Evolutionary conservation across 2,888 invertebrate genomes (phyloP), one percentile per base, ranked within the genome.

Genomic region (Ditylenchus weischeri): DNA sequence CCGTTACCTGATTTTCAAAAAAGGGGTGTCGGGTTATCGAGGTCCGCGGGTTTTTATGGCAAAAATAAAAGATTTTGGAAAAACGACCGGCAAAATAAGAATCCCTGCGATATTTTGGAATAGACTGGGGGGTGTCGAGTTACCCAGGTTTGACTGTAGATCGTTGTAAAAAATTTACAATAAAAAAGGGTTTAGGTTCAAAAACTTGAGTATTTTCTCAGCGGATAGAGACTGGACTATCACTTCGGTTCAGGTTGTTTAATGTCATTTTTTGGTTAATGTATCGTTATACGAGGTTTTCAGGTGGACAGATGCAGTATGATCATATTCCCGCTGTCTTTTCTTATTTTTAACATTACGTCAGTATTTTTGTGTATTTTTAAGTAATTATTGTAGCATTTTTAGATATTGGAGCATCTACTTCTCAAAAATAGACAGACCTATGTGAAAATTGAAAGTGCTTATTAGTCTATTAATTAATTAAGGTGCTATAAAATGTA

Each of bases 211-310:
- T 57, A 48, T 61, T n/a, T 71, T 68, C 54, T 7, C 74, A 11
- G 75, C 78, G 10, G 80, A 81, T 50, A 67, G 77, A 15, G 81
- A 81, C 66, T 81, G 78, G 78, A 78, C 79, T n/a, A 72, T 81
- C 66, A 81, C 81, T 59, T 78, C 78, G 68, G 79, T 81, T 67
- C 81, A 81, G 75, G 80, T 79, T 43, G 62, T 62, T 57, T 29
- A 35, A 29, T 21, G 21, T 23, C 19, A 64, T 61, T 61, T 38
- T 11, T 15, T 61, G 19, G 43, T 43, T 13, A 8, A 43, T 43
- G 36, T 11, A 61, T 21, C 10, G 13, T 36, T 15, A 19, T 18
- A 23, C 19, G 35, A 59, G 29, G 13, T 18, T 62, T 48, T 18
- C n/a, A 57, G 18, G 62, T 43, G 23, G 38, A 69, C 23, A n/a